Base-by-base conservation (phyloP, 1,140 invertebrate genomes). In the Linepithema humile region DNA sequence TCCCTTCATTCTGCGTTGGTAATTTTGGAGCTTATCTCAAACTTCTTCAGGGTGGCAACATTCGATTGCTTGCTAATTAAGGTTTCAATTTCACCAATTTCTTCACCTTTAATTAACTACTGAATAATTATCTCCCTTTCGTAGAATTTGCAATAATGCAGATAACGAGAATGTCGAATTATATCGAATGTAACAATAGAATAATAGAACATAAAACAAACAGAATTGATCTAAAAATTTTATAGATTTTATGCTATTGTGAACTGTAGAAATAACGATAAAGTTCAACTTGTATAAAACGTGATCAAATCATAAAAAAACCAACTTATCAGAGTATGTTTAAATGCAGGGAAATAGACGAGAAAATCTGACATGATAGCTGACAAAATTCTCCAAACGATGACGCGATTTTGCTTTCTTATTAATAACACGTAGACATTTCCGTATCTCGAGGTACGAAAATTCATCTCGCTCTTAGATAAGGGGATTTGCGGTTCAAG, bases 401-500 rank as follows among this genome's bases (percentile, higher is more conserved):
- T 48, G 65, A 72, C 12, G 65, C 15, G 10, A 80, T 35, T 38
- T 32, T 45, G 15, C 53, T 32, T 55, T 32, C 64, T 80, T 57
- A 40, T 55, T 69, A 55, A 57, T 69, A 53, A 55, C 75, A 55
- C 23, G 48, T 32, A 80, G 38, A 80, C 17, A 70, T 50, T 83
- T 65, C n/a, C 20, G 23, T 32, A n/a, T 62, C 5, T 82, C 78
- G 32, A 29, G 15, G 23, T 9, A 82, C 69, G 67, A 82, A 74
- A 78, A 86, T 77, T 77, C 50, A 67, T 70, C 57, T 48, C 55
- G 29, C 3, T 10, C 12, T 48, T n/a, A 85, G 85, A 85, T 85
- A 85, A 86, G 45, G 65, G 35, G 50, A 86, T 88, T 82, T 65
- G 55, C 29, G 74, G 73, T 80, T 80, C 23, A 0, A 40, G 32